Evolutionary conservation across 2,797 vertebrate genomes (phyloP).

Genomic region (Chaunax sp.): DNA sequence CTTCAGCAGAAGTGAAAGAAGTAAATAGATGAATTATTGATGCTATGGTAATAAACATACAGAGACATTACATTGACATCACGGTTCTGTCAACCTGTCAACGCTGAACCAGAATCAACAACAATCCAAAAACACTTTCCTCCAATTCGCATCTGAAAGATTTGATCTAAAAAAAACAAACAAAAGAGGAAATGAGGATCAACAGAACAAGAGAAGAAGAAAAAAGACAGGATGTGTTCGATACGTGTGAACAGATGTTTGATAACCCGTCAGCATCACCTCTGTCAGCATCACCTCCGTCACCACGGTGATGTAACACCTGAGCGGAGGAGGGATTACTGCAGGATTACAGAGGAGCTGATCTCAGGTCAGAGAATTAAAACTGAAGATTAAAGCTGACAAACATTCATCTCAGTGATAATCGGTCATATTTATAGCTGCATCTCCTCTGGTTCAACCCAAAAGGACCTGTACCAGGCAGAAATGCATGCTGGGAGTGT

Average conservation of each 20-base stretch:
- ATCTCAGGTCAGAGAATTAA: conserved; percentile 36
- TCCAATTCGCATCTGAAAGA: no score
- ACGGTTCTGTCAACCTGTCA: no score
- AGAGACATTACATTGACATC: no score
- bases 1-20: no score
- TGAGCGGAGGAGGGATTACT: conserved; percentile 38
- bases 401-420: conserved; percentile 13
- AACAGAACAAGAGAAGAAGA: no score
- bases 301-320: conserved; percentile 47
- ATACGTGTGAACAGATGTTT: conserved; percentile 33
- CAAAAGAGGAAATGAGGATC: not conserved
- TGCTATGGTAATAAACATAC: no score
- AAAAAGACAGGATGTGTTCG: not conserved
- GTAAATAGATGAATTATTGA: no score
- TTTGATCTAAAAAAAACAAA: no score
- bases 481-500: conserved; percentile 10
- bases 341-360: conserved; percentile 28
- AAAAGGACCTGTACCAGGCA: not conserved
- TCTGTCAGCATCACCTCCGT: conserved; percentile 19
- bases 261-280: not conserved
- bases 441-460: not conserved
- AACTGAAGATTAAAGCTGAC: conserved; percentile 26
- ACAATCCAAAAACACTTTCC: no score
- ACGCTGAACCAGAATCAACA: no score
- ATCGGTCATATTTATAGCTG: conserved; percentile 17